These are phyloP conservation scores for Archocentrus centrarchus DNA, from an alignment of 2,113 vertebrate genomes.

Conservation along the genomic window DNA sequence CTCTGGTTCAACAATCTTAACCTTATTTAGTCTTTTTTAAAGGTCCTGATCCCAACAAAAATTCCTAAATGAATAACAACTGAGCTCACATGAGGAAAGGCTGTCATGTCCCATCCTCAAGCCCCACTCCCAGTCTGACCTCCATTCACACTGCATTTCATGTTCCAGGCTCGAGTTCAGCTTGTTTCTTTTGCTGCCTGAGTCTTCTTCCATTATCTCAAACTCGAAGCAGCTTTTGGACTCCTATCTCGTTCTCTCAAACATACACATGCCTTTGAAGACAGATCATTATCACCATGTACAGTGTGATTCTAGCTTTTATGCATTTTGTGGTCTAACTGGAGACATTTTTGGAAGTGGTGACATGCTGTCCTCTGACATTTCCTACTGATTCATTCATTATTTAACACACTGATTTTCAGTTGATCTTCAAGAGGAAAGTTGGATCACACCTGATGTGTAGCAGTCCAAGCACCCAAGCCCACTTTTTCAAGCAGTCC, in stretches of 20 bases:
- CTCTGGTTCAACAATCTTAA: neutral
- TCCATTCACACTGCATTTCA: neutral
- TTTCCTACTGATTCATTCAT: too few species aligned
- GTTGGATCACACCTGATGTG: too few species aligned
- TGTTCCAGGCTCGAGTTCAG: fast-evolving
- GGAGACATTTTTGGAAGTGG: too few species aligned
- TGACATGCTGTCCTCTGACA: neutral
- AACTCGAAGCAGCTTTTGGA: neutral
- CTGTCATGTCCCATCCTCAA: too few species aligned
- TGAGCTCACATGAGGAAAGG: too few species aligned
- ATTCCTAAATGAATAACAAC: neutral
- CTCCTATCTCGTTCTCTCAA: neutral
- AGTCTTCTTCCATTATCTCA: neutral
- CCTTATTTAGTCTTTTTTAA: fast-evolving
- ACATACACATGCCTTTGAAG: fast-evolving
- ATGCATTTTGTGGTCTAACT: neutral
- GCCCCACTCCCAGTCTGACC: too few species aligned
- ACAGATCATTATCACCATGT: neutral
- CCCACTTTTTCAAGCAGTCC: too few species aligned
- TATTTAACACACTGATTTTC: too few species aligned
- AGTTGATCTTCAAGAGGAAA: too few species aligned
- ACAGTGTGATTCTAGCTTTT: neutral
- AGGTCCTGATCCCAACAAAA: neutral
- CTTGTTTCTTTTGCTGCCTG: neutral
- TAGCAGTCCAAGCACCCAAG: too few species aligned